phyloP scores from a whole-genome alignment of 2,888 invertebrate species.

The Lingula anatina region DNA sequence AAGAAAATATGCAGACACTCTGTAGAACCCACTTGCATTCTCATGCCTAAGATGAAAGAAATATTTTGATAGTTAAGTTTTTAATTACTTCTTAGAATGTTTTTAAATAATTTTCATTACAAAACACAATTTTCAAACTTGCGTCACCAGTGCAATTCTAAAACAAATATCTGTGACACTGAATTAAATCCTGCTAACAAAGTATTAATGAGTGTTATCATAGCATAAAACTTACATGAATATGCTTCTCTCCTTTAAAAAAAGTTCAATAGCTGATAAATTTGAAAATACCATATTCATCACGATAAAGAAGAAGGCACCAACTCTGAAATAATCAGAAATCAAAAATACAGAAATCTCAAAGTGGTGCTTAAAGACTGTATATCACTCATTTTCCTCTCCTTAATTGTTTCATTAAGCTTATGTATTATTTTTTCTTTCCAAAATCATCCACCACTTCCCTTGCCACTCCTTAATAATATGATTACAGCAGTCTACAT shows the following conservation, averaged over 20 bases:
- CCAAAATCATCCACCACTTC: no score
- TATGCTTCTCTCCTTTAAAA: slow-evolving; percentile 48
- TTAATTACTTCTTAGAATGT: no score
- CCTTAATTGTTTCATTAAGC: neutral
- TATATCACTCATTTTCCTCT: neutral
- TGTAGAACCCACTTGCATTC: slow-evolving; percentile 49
- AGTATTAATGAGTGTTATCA: no score
- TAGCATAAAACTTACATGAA: slow-evolving; percentile 53
- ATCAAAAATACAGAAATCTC: neutral
- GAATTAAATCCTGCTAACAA: no score
- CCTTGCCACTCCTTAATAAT: no score
- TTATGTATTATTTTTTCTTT: no score
- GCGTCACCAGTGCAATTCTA: neutral
- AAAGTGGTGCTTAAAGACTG: neutral
- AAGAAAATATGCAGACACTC: slow-evolving; percentile 48
- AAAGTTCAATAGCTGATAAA: slow-evolving; percentile 49
- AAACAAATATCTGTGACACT: neutral
- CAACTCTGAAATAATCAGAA: slow-evolving; percentile 31
- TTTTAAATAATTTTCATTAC: no score
- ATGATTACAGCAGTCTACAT: no score
- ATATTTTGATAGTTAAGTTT: no score
- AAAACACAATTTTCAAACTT: no score
- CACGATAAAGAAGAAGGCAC: slow-evolving; percentile 51
- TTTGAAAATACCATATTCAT: slow-evolving; percentile 52
- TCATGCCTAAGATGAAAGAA: slow-evolving; percentile 39